phyloP scores from a whole-genome alignment of 2,113 vertebrate genomes.

The Lasiurus cinereus region DNA sequence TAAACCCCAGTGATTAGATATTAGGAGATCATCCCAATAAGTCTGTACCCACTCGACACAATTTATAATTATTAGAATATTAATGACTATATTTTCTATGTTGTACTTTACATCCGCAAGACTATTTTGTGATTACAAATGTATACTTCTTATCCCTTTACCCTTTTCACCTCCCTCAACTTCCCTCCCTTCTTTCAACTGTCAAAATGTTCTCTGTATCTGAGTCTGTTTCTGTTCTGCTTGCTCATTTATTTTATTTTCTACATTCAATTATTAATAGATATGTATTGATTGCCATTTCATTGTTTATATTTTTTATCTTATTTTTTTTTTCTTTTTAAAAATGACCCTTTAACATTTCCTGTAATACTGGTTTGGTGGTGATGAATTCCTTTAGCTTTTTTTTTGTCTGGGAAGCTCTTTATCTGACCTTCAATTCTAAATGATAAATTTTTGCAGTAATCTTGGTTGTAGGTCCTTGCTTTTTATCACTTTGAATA shows the following conservation, averaged over 20 bases:
- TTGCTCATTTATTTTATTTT: neutral
- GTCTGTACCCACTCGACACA: too few species aligned
- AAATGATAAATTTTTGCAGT: neutral
- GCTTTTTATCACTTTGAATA: neutral
- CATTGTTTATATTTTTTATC: neutral
- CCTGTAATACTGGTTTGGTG: too few species aligned
- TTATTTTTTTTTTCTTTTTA: neutral
- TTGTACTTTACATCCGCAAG: neutral
- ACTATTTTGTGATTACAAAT: too few species aligned
- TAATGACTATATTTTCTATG: neutral
- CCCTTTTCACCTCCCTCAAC: neutral
- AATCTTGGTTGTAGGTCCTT: neutral
- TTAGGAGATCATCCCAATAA: neutral
- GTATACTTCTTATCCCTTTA: neutral
- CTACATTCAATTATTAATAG: neutral
- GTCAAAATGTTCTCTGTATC: neutral
- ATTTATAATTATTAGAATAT: neutral
- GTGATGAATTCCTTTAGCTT: neutral
- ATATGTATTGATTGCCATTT: neutral
- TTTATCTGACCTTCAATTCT: neutral
- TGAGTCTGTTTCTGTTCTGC: neutral
- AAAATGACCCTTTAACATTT: neutral
- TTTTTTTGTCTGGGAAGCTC: neutral
- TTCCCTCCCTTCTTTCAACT: neutral
- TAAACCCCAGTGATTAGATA: neutral